Conservation (phyloP, 2,888 invertebrate genomes). For the Drosophila crucigera region DNA sequence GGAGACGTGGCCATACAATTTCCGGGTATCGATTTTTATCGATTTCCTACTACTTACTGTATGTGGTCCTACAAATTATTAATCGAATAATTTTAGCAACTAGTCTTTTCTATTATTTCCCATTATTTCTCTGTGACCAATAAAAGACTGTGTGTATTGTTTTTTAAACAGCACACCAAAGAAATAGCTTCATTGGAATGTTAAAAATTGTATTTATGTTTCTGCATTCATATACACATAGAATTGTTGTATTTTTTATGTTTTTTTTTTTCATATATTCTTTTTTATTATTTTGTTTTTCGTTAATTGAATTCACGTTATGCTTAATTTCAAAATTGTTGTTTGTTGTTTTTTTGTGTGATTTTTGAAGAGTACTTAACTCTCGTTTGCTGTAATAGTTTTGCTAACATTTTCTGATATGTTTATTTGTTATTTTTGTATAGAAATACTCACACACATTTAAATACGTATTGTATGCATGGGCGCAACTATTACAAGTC, state of each 20-base stretch:
- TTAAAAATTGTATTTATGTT: constrained; percentile 83
- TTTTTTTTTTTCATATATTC: constrained; percentile 24
- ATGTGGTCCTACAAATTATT: not conserved
- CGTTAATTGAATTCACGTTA: constrained; percentile 52
- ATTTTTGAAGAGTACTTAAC: constrained; percentile 75
- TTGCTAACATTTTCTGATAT: constrained; percentile 55
- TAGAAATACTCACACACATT: constrained; percentile 22
- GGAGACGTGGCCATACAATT: not conserved
- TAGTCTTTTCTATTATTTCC: not conserved
- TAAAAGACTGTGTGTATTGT: constrained; percentile 43
- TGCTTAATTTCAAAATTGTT: constrained; percentile 36
- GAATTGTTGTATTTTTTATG: constrained; percentile 32
- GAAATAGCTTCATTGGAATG: constrained; percentile 83
- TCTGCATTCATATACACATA: constrained; percentile 60
- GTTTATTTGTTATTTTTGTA: constrained; percentile 49
- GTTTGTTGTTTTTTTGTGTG: constrained; percentile 51
- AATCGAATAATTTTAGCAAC: not conserved
- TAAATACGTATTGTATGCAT: constrained; percentile 5
- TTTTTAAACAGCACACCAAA: constrained; percentile 81
- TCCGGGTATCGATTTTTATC: not conserved
- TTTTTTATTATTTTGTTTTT: constrained; percentile 27
- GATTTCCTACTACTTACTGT: not conserved
- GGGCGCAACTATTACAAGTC: constrained; percentile 22
- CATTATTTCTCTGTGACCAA: not conserved
- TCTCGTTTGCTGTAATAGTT: constrained; percentile 69